A percentile compares a stretch with the other conserved stretches of the same genome.
Conservation (phyloP, 2,113 vertebrate genomes). For the Triplophysa siluroides region DNA sequence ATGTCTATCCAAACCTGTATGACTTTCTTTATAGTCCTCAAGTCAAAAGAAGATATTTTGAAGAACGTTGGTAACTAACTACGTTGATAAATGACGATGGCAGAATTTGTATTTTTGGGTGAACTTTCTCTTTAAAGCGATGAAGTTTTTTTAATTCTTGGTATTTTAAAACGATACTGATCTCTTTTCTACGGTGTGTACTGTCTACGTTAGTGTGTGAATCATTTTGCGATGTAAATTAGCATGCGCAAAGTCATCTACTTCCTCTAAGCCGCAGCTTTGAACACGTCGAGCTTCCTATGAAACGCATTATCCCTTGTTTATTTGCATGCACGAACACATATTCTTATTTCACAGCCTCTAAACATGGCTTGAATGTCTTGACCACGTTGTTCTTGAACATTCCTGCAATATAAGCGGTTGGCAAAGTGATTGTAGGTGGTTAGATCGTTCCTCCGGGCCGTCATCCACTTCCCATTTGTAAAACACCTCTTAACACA, state of each 20-base stretch:
- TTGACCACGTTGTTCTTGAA: neutral
- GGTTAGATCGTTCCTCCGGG: slow-evolving; percentile 2
- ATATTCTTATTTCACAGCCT: neutral
- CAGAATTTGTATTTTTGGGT: no score
- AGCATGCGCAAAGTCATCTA: neutral
- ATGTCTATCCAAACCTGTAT: no score
- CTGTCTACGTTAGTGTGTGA: neutral
- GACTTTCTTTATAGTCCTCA: no score
- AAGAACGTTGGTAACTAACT: no score
- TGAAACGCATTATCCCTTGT: neutral
- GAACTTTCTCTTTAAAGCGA: no score
- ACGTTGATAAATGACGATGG: no score
- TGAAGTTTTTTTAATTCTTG: neutral
- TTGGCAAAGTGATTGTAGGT: neutral
- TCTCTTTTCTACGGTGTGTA: neutral
- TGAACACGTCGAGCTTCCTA: neutral
- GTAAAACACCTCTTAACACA: neutral
- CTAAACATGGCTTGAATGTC: neutral
- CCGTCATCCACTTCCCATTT: slow-evolving; percentile 8
- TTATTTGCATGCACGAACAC: neutral
- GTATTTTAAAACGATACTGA: neutral
- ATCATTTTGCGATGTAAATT: neutral
- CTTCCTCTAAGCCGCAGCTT: neutral
- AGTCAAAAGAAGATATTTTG: no score
- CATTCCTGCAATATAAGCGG: neutral